Conservation (phyloP, 1,140 invertebrate genomes). For the Venturia canescens region DNA sequence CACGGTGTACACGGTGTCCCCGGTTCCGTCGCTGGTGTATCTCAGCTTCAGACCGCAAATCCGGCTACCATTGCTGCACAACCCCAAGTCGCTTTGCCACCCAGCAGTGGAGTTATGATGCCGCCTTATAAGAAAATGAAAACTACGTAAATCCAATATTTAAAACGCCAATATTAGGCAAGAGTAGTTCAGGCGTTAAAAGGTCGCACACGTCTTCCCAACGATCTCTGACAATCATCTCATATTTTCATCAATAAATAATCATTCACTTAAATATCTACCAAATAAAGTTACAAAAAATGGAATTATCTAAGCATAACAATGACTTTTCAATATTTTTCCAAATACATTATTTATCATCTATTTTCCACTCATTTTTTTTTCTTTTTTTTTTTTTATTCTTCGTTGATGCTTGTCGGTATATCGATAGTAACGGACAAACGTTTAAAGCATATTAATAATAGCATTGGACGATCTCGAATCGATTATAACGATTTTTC, state of each 20-base stretch:
- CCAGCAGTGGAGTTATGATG: conserved; percentile 80
- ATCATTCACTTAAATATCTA: neutral
- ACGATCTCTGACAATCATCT: neutral
- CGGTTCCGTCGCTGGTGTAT: conserved; percentile 61
- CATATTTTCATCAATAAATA: neutral
- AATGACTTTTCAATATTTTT: too few relatives aligned
- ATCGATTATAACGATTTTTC: too few relatives aligned
- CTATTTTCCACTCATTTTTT: too few relatives aligned
- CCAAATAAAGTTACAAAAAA: neutral
- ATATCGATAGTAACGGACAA: too few relatives aligned
- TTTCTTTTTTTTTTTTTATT: too few relatives aligned
- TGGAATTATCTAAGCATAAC: neutral
- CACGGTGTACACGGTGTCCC: conserved; percentile 66
- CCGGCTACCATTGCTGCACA: conserved; percentile 73
- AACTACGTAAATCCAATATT: conserved; percentile 82
- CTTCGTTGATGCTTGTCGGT: too few relatives aligned
- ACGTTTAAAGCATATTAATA: too few relatives aligned
- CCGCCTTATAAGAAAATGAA: conserved; percentile 93
- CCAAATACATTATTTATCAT: too few relatives aligned
- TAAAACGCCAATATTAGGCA: neutral
- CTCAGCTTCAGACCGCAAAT: conserved; percentile 68
- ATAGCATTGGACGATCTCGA: too few relatives aligned
- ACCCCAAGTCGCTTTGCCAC: conserved; percentile 70
- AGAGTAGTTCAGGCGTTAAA: neutral
- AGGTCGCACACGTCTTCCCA: neutral